These are phyloP conservation scores for Tachina grossa DNA, from an alignment of 2,888 invertebrate species.

Conservation along the genomic window DNA sequence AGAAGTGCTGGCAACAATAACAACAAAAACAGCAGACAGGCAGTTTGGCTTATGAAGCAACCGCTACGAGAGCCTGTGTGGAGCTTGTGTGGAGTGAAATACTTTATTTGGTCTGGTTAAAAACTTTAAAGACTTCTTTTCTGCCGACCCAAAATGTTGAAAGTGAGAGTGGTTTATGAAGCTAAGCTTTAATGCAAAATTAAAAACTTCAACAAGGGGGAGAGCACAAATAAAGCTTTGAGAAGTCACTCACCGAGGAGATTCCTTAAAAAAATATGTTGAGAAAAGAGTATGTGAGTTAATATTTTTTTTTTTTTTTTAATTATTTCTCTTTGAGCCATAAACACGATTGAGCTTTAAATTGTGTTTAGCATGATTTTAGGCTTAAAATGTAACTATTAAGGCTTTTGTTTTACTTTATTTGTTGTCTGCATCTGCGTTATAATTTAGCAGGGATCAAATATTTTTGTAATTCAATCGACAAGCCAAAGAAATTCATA, in stretches of 20 bases:
- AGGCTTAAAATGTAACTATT: constrained; percentile 4
- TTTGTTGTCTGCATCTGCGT: neutral
- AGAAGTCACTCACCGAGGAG: neutral
- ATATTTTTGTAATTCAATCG: too few relatives aligned
- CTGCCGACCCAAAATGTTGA: constrained; percentile 24
- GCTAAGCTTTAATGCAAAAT: constrained; percentile 9
- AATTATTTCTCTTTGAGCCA: neutral
- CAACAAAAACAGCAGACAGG: constrained; percentile 5
- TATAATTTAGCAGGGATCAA: too few relatives aligned
- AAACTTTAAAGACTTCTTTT: neutral
- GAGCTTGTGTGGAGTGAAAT: neutral
- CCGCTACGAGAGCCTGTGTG: neutral
- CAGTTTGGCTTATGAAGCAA: constrained; percentile 8
- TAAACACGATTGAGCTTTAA: neutral
- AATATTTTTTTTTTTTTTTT: neutral
- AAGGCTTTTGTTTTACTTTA: neutral
- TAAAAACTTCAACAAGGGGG: neutral
- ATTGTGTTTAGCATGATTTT: constrained; percentile 15
- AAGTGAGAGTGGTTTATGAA: constrained; percentile 62
- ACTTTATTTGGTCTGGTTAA: constrained; percentile 17
- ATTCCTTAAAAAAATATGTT: neutral
- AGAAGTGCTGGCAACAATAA: constrained; percentile 18
- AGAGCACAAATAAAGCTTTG: constrained; percentile 24
- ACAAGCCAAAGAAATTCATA: too few relatives aligned
- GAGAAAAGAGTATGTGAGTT: neutral